phyloP scores from a whole-genome alignment of 2,113 vertebrate species.

The Oxyruncus cristatus region DNA sequence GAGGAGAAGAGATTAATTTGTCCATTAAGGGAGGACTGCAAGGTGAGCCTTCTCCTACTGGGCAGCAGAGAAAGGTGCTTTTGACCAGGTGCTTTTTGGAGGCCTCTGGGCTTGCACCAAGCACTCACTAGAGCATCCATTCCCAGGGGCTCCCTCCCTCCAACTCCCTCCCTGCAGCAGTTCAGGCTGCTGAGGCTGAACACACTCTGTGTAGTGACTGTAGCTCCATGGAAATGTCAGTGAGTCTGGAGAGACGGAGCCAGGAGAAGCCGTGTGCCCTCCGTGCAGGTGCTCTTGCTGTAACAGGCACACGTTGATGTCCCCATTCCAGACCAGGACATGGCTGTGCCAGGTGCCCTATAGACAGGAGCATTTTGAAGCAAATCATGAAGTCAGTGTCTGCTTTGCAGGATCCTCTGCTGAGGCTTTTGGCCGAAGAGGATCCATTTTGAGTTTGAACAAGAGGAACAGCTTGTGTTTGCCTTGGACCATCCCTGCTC shows the following conservation, averaged over 20 bases:
- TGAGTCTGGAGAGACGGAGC: not conserved
- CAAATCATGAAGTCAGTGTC: not conserved
- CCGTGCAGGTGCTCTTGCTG: not conserved
- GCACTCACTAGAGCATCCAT: not conserved
- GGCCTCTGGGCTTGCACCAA: not conserved
- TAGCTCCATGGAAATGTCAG: not conserved
- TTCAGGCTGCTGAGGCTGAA: not conserved
- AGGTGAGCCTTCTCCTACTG: not conserved
- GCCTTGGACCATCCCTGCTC: not conserved
- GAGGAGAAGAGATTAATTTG: not conserved
- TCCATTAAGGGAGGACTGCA: not conserved
- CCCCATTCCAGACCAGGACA: rapidly evolving
- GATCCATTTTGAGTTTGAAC: not conserved
- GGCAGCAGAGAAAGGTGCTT: not conserved
- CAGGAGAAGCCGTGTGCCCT: not conserved
- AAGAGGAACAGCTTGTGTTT: not conserved
- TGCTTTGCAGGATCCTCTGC: not conserved
- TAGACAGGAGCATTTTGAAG: not conserved
- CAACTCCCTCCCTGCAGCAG: not conserved
- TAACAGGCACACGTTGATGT: rapidly evolving
- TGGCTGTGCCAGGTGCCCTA: not conserved
- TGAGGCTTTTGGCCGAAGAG: not conserved
- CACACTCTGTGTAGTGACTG: not conserved
- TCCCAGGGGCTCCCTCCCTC: not conserved
- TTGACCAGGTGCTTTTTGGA: not conserved